These are phyloP conservation scores for Tenthredo livida DNA, from an alignment of 2,888 invertebrate genomes.

Conservation along the genomic window DNA sequence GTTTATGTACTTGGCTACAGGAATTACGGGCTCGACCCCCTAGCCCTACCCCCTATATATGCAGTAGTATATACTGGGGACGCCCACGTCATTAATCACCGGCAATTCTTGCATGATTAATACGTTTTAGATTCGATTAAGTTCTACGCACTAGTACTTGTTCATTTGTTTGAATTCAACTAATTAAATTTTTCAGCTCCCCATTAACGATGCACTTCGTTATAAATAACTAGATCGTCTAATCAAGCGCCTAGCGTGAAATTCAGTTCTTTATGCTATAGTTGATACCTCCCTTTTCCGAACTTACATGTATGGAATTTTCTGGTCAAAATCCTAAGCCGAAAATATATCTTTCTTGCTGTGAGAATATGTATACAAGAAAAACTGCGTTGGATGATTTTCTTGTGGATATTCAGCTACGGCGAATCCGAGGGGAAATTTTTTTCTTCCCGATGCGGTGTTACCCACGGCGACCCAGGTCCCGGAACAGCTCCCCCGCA, in stretches of 20 bases:
- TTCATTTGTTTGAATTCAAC: constrained; percentile 44
- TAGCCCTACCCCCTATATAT: background rate
- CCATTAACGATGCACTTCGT: background rate
- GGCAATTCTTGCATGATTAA: constrained; percentile 72
- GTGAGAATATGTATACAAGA: background rate
- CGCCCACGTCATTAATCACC: constrained; percentile 71
- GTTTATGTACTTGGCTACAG: constrained; percentile 24
- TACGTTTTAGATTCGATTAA: constrained; percentile 51
- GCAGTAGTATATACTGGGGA: constrained; percentile 52
- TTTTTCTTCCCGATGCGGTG: constrained; percentile 7
- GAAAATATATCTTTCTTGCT: background rate
- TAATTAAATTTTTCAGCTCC: constrained; percentile 22
- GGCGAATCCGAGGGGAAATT: constrained; percentile 24
- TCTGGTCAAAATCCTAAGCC: background rate
- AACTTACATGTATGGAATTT: background rate
- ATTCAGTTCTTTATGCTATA: background rate
- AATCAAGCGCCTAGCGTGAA: background rate
- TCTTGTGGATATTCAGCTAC: constrained; percentile 24
- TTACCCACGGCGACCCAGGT: constrained; percentile 30
- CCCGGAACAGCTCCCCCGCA: constrained; percentile 56
- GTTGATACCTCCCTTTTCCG: background rate
- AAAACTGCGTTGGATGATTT: background rate
- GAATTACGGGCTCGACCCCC: background rate
- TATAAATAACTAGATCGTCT: background rate
- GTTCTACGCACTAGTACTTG: background rate